phyloP scores from a whole-genome alignment of 1,140 invertebrate genomes.

The Bombus soroeensis region DNA sequence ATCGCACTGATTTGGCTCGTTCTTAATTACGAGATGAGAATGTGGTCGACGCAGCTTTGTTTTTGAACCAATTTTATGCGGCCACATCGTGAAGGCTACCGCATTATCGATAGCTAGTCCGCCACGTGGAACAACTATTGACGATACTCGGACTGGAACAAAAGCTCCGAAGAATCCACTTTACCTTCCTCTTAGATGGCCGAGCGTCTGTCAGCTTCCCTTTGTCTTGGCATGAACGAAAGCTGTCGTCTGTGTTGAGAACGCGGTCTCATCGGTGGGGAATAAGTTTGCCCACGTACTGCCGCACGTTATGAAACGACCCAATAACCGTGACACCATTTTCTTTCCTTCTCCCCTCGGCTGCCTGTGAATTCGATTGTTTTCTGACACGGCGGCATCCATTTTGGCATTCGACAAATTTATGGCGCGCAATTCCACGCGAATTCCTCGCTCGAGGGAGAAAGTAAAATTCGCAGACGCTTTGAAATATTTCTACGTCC shows the following conservation, averaged over 20 bases:
- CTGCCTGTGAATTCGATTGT: neutral
- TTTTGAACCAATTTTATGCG: too few species aligned
- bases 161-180: neutral
- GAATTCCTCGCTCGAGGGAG: neutral
- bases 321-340: slow-evolving; percentile 54
- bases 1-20: too few species aligned
- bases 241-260: neutral
- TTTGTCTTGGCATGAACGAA: neutral
- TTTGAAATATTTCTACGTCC: too few species aligned
- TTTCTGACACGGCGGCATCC: neutral
- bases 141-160: neutral
- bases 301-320: slow-evolving; percentile 9
- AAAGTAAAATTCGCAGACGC: too few species aligned
- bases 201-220: neutral
- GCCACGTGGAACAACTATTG: neutral
- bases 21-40: too few species aligned
- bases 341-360: slow-evolving; percentile 1
- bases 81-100: too few species aligned
- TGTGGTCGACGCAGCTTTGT: too few species aligned
- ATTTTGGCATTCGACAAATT: neutral
- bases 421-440: neutral
- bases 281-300: slow-evolving; percentile 4
- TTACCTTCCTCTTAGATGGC: neutral
- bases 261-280: neutral
- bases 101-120: neutral